Conservation (phyloP, 2,113 vertebrate species). For the Grammomys surdaster region DNA sequence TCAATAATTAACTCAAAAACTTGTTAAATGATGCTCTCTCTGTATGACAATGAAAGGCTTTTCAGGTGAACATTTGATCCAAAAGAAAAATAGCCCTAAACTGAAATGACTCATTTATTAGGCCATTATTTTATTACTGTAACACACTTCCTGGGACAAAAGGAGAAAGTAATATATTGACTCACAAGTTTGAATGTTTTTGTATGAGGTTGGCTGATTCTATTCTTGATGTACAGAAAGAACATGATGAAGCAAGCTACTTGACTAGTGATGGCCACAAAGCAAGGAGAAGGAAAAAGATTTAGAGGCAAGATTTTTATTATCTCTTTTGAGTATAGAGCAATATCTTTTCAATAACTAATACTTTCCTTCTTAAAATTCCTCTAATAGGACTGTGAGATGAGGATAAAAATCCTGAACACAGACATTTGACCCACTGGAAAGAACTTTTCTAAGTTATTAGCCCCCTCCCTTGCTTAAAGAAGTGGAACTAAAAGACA, state of each 20-base stretch:
- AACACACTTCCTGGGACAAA: background rate
- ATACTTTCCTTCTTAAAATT: background rate
- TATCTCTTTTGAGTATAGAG: background rate
- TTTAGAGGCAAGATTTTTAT: background rate
- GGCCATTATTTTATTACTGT: background rate
- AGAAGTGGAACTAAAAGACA: background rate
- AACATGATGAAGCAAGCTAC: too few species aligned
- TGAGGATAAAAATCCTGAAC: background rate
- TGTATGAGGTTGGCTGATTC: background rate
- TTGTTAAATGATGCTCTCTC: background rate
- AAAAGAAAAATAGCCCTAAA: background rate
- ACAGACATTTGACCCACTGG: too few species aligned
- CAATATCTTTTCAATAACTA: background rate
- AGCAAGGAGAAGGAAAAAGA: background rate
- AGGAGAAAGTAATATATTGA: background rate
- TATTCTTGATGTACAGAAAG: background rate
- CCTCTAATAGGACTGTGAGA: background rate
- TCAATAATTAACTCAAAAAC: background rate
- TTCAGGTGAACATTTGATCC: background rate
- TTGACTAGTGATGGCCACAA: accelerated
- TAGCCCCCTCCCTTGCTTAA: background rate
- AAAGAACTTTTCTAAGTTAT: background rate
- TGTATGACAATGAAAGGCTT: background rate
- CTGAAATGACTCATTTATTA: background rate
- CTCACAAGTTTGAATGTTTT: background rate